Evolutionary conservation across 1,140 invertebrate species (phyloP).

Genomic region (Matsumurasca onukii): DNA sequence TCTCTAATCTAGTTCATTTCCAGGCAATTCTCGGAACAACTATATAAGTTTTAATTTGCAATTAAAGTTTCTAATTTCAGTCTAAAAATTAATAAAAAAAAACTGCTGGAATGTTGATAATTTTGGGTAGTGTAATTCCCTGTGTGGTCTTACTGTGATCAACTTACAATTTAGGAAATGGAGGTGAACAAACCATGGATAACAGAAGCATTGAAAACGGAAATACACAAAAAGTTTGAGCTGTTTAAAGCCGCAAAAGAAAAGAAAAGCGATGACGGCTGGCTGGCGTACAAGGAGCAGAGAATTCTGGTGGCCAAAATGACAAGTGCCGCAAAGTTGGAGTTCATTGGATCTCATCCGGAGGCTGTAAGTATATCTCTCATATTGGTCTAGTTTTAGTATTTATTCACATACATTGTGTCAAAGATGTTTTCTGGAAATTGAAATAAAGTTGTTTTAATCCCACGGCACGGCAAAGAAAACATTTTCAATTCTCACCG

Average conservation of each 20-base stretch:
- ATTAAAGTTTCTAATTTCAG: too few relatives aligned
- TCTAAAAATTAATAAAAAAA: too few relatives aligned
- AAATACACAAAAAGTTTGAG: slow-evolving; percentile 57
- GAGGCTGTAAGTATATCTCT: slow-evolving; percentile 39
- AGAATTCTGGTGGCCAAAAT: slow-evolving; percentile 56
- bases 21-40: too few relatives aligned
- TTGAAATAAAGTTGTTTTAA: too few relatives aligned
- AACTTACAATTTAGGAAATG: slow-evolving; percentile 44
- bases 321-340: slow-evolving; percentile 55
- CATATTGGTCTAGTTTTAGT: background rate
- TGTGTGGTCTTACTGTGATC: slow-evolving; percentile 1
- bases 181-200: slow-evolving; percentile 56
- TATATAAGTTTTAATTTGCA: too few relatives aligned
- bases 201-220: slow-evolving; percentile 55
- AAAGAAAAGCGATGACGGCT: slow-evolving; percentile 53
- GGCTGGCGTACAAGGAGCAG: slow-evolving; percentile 56
- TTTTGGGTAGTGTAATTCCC: too few relatives aligned
- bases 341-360: slow-evolving; percentile 53
- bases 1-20: too few relatives aligned
- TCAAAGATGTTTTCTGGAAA: too few relatives aligned
- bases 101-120: too few relatives aligned
- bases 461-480: too few relatives aligned
- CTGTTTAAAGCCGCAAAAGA: slow-evolving; percentile 54
- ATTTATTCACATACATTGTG: background rate
- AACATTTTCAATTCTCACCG: too few relatives aligned